Evolutionary conservation across 2,888 invertebrate species (phyloP).

Genomic region (Acronicta leporina): DNA sequence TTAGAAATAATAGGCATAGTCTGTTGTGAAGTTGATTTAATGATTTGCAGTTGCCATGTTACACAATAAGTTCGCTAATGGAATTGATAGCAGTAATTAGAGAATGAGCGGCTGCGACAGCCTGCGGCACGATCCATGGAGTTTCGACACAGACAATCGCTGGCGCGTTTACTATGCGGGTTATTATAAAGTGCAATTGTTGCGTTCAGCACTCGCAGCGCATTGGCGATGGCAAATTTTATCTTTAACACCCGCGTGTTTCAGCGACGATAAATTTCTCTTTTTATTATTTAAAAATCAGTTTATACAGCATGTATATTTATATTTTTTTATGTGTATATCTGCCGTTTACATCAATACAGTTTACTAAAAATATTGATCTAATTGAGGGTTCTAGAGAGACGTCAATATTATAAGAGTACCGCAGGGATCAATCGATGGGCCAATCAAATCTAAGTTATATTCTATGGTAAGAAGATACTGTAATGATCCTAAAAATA

Average conservation of each 20-base stretch:
- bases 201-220: constrained; percentile 73
- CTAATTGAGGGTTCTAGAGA: background rate
- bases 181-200: constrained; percentile 77
- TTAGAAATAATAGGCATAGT: constrained; percentile 34
- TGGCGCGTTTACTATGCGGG: constrained; percentile 82
- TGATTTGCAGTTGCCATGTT: constrained; percentile 60
- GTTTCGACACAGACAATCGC: constrained; percentile 75
- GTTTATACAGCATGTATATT: constrained; percentile 7
- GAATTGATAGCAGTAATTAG: constrained; percentile 78
- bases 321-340: too few species aligned
- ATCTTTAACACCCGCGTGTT: constrained; percentile 53
- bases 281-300: constrained; percentile 33
- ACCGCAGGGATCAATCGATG: too few species aligned
- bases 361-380: background rate
- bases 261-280: constrained; percentile 36
- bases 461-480: too few species aligned
- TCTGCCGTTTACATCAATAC: background rate
- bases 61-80: constrained; percentile 73
- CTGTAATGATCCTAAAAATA: too few species aligned
- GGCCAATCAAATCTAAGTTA: too few species aligned
- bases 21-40: constrained; percentile 50
- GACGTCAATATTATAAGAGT: background rate
- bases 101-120: constrained; percentile 73
- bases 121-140: constrained; percentile 60
- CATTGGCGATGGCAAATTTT: constrained; percentile 64